Evolutionary conservation across 2,797 vertebrate species (phyloP), one percentile per base, ranked within the genome.

Genomic region (Cheirogaleus major): DNA sequence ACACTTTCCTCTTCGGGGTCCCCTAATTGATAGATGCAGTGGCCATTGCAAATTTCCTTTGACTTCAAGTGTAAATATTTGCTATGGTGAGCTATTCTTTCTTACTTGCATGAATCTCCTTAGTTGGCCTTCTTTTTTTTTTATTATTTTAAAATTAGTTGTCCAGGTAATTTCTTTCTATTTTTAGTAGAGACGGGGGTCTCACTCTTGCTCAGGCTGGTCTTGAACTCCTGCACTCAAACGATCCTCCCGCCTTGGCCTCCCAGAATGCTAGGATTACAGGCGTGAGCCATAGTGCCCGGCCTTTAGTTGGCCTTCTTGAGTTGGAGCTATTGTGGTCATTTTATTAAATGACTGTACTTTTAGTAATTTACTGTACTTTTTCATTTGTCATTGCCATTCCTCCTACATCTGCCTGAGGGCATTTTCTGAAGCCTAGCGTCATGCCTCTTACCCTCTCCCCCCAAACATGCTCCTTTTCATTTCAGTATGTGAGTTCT

Each of bases 81-180:
- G 93, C 84, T 79, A 35, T 52, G 61, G 67, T 59, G n/a, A 93
- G 55, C 91, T 55, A 50, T 48, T 89, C 48, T 96, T 85, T 81
- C 61, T 95, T 95, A 50, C 17, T 86, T 30, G 89, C 70, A 43
- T 73, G 67, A 81, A n/a, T 61, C 63, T 95, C 52, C 23, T 85
- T 84, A 50, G 45, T 83, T 81, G 20, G 43, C 50, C 63, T 90
- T 82, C 38, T 94, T 45, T 45, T 10, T 45, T 45, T 45, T 45
- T 45, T 45, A 11, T 45, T 45, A 45, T 45, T 45, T 45, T 45
- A 45, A 45, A 45, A 45, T 45, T 45, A 45, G 11, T 45, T 45
- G 45, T 45, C 45, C 45, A 45, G 45, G 10, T 45, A 45, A 45
- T 45, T 45, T 11, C 45, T 45, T 45, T 45, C 45, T 45, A 12